Evolutionary conservation across 2,888 invertebrate species (phyloP), one percentile per base, ranked within the genome.

Genomic region (Cephus pygmeus): DNA sequence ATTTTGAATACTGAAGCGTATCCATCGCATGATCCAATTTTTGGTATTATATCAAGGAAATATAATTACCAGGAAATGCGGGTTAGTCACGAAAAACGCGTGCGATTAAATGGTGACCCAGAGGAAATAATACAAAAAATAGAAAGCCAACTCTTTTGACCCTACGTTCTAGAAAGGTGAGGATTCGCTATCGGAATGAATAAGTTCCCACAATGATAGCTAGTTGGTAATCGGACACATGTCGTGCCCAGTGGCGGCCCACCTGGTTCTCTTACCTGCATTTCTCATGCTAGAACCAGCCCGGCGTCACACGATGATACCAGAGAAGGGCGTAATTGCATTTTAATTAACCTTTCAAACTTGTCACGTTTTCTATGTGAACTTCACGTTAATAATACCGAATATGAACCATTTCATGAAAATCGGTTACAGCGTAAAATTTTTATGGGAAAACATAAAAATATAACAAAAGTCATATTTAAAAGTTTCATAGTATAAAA

Each of bases 181-280:
- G 71, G 31, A 71, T 71, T 71, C 56, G 36, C 30, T 76, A 80
- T 84, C 81, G 81, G 81, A 85, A 86, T 82, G 80, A 80, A 77
- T 80, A 81, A 79, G 85, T 90, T 91, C 90, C 89, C 90, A 90
- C 87, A 89, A 85, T 86, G 88, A 88, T 89, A 88, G 82, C 81
- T 81, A 83, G 35, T 35, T 35, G 82, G 83, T 85, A 88, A 90
- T 90, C 87, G 85, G 83, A 83, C 85, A 87, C 87, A 90, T 90
- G 90, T 87, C 87, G 86, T 82, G 84, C 77, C 78, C 76, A 81
- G 80, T 83, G 82, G 80, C 79, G 79, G 85, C 84, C 86, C 90
- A 91, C 89, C 90, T 90, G 90, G 88, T 83, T 82, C 82, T 78
- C 71, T 83, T 84, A 85, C 84, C 84, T 85, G 81, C 76, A 81